phyloP scores from a whole-genome alignment of 2,797 vertebrate species.

The Notamacropus eugenii region DNA sequence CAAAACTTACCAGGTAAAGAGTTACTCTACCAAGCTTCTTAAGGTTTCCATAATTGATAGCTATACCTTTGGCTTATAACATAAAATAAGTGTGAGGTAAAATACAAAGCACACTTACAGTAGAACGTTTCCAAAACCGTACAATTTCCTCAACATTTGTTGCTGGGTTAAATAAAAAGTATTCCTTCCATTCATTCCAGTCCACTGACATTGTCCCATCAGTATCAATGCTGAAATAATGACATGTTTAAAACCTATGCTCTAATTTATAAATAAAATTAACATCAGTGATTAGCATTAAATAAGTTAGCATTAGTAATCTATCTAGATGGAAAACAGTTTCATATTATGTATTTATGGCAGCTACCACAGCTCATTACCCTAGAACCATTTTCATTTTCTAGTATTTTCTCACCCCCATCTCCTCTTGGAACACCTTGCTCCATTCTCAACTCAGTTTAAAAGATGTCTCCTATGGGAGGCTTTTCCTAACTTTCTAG shows the following conservation, averaged over 20 bases:
- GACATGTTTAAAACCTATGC: not conserved
- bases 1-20: not conserved
- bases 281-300: slow-evolving; percentile 5
- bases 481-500: slow-evolving; percentile 8
- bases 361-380: not conserved
- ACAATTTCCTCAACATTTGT: slow-evolving; percentile 91
- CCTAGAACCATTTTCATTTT: not conserved
- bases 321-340: not conserved
- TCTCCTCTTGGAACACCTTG: not conserved
- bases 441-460: not conserved
- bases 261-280: slow-evolving; percentile 7
- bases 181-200: slow-evolving; percentile 95
- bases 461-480: not conserved
- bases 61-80: not conserved
- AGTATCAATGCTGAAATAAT: slow-evolving; percentile 89
- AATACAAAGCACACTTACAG: slow-evolving; percentile 85
- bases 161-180: slow-evolving; percentile 93
- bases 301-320: not conserved
- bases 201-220: slow-evolving; percentile 94
- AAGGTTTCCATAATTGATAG: not conserved
- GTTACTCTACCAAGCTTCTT: not conserved
- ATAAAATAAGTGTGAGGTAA: slow-evolving; percentile 37
- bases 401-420: not conserved
- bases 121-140: slow-evolving; percentile 93
- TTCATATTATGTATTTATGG: not conserved